phyloP scores from a whole-genome alignment of 2,113 vertebrate species.

The Pimephales promelas region DNA sequence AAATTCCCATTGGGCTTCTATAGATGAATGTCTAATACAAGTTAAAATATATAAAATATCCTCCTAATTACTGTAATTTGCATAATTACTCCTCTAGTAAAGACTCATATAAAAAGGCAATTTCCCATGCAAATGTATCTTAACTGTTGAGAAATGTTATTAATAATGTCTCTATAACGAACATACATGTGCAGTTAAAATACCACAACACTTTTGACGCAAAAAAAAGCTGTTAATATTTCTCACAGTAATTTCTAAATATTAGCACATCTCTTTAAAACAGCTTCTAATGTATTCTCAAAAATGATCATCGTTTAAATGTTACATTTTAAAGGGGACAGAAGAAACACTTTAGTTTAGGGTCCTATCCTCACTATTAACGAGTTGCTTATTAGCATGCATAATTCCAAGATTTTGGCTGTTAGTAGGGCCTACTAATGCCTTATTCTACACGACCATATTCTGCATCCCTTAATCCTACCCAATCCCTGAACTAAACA shows the following conservation, averaged over 20 bases:
- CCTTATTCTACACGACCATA: no score
- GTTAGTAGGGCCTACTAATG: no score
- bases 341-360: neutral
- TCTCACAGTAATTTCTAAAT: neutral
- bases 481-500: no score
- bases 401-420: no score
- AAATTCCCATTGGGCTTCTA: slow-evolving; percentile 67
- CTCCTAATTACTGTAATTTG: slow-evolving; percentile 13
- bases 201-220: neutral
- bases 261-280: neutral
- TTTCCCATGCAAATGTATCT: slow-evolving; percentile 24
- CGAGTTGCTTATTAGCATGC: no score
- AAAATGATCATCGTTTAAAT: neutral
- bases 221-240: neutral
- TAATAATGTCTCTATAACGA: neutral
- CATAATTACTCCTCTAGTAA: slow-evolving; percentile 31
- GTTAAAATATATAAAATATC: slow-evolving; percentile 13
- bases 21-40: slow-evolving; percentile 48
- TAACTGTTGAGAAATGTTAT: neutral
- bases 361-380: no score
- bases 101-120: slow-evolving; percentile 16
- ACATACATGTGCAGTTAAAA: neutral
- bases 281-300: neutral
- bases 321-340: neutral
- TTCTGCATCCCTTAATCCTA: no score